These are phyloP conservation scores for Hirtodrosophila histrioides DNA, from an alignment of 2,888 invertebrate genomes.

Conservation along the genomic window DNA sequence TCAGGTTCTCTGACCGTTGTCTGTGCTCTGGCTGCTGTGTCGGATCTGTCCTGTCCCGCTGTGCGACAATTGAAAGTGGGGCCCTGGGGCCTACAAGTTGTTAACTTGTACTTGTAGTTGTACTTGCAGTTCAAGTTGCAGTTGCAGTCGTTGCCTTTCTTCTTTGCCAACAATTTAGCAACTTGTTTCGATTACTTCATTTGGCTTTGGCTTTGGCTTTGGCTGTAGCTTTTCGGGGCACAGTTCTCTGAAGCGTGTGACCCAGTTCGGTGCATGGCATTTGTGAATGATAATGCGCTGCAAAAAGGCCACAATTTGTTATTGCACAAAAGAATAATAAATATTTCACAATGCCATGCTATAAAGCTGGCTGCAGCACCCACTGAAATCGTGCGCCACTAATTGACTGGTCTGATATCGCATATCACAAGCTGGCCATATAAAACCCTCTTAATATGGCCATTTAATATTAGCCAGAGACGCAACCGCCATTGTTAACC, in stretches of 20 bases:
- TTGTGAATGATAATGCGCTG: constrained; percentile 20
- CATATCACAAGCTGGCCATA: constrained; percentile 38
- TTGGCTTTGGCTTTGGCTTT: constrained; percentile 38
- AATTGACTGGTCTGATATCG: constrained; percentile 55
- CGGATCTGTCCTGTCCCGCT: constrained; percentile 40
- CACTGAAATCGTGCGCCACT: constrained; percentile 48
- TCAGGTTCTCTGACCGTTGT: background rate
- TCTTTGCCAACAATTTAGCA: constrained; percentile 30
- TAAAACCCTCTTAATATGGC: constrained; percentile 28
- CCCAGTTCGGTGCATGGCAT: constrained; percentile 34
- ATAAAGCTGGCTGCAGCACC: constrained; percentile 7
- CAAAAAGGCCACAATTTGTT: constrained; percentile 48
- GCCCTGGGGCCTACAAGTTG: constrained; percentile 62
- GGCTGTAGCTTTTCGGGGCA: constrained; percentile 15
- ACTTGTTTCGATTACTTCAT: constrained; percentile 71
- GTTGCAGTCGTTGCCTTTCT: constrained; percentile 19
- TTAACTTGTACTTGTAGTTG: constrained; percentile 65
- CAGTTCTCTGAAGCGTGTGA: constrained; percentile 45
- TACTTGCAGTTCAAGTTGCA: too few species aligned
- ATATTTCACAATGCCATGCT: constrained; percentile 8
- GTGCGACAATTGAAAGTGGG: constrained; percentile 75
- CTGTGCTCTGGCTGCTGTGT: background rate
- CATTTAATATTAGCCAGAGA: constrained; percentile 37
- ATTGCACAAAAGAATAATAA: constrained; percentile 45
- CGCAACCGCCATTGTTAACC: constrained; percentile 40